Evolutionary conservation across 2,888 invertebrate species (phyloP).

Genomic region (Cheilosia scutellata): DNA sequence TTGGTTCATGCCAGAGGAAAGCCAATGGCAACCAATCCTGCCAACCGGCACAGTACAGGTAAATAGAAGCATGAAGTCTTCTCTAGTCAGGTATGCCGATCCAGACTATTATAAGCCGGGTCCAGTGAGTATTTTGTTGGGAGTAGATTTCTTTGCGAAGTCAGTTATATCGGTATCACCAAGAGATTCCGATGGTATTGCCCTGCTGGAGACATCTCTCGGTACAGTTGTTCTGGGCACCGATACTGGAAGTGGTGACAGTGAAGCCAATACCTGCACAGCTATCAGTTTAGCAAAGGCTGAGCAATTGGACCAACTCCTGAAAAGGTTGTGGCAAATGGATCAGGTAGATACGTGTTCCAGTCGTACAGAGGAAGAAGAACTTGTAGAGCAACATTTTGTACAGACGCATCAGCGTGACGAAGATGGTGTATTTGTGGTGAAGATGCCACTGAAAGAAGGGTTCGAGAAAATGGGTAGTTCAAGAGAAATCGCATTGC

Average conservation of each 20-base stretch:
- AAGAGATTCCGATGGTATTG: background rate
- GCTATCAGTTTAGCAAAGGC: background rate
- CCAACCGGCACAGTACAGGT: background rate
- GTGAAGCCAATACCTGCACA: background rate
- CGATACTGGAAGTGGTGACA: background rate
- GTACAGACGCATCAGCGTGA: background rate
- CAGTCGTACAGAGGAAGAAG: conserved; percentile 24
- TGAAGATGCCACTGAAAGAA: conserved; percentile 7
- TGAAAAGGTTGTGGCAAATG: conserved; percentile 6
- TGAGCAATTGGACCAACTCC: background rate
- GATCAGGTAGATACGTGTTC: conserved; percentile 11
- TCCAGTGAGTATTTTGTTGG: no score
- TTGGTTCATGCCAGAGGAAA: conserved; percentile 22
- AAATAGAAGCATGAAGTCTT: no score
- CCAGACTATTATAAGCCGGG: conserved; percentile 1
- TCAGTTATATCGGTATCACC: background rate
- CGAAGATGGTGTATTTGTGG: conserved; percentile 4
- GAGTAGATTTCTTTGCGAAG: no score
- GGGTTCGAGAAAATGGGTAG: background rate
- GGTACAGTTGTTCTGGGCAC: background rate
- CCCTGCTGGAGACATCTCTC: conserved; percentile 2
- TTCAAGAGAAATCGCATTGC: background rate
- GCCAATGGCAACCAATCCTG: background rate
- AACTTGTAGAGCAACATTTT: conserved; percentile 14
- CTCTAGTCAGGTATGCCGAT: conserved; percentile 1